Base-by-base conservation (phyloP, 2,113 vertebrate species). In the Piprites chloris region DNA sequence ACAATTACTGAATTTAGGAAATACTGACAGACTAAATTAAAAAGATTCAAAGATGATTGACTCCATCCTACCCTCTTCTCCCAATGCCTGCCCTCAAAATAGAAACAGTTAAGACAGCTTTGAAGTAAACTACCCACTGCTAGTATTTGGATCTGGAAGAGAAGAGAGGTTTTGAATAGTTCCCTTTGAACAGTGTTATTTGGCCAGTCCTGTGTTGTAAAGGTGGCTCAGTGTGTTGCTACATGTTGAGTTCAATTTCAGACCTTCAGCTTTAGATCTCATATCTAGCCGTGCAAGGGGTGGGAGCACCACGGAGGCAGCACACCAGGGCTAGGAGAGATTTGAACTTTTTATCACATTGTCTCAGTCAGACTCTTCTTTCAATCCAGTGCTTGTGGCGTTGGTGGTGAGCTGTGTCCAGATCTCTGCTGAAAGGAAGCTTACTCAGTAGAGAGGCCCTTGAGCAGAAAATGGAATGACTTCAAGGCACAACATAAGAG, bases 231-330 rank as follows among this genome's bases (percentile, higher is more conserved):
- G 80, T 32, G n/a, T 87, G 72, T 75, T 85, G 63, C 87, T 75
- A 5, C 42, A 7, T 44, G 47, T 88, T 72, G 83, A 74, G 61
- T 58, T 93, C 76, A 30, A 16, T 91, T 87, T 74, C 83, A 92
- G 80, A 67, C 76, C 65, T 90, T 81, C 68, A 39, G 61, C 85
- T 75, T 96, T 53, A 96, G 93, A 90, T 95, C 88, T 92, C 37
- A 12, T 93, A 92, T 95, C 68, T 84, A 81, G 52, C 56, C 47
- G 14, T 49, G 73, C 50, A 12, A 89, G 88, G 82, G 65, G 23
- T 89, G 76, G 76, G 76, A 93, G 65, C 69, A 79, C 56, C 83
- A 39, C 58, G 78, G 65, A 87, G 85, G 32, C 80, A 75, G 68
- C 12, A 52, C 55, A 86, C 79, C 56, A 56, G 68, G 79, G 53